Evolutionary conservation across 2,888 invertebrate genomes (phyloP).

Genomic region (Coleophora flavipennella): DNA sequence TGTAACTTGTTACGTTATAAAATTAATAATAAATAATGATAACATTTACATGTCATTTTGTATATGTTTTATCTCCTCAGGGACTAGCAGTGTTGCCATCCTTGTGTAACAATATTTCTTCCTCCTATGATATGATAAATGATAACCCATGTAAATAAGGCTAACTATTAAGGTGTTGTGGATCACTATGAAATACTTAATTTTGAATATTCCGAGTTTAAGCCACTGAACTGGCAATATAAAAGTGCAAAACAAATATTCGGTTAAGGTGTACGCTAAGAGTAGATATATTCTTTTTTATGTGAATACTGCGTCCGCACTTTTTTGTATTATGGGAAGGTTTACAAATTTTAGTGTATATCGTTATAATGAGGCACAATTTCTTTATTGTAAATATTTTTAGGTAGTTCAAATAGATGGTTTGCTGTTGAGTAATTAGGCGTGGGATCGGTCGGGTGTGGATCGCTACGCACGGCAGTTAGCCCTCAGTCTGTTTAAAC

Average conservation of each 20-base stretch:
- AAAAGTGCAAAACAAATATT: constrained; percentile 69
- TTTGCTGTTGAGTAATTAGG: constrained; percentile 45
- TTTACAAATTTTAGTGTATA: constrained; percentile 51
- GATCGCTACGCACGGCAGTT: constrained; percentile 10
- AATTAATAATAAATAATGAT: constrained; percentile 18
- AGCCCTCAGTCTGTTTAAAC: too few relatives aligned
- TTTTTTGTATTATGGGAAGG: constrained; percentile 58
- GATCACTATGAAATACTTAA: constrained; percentile 41
- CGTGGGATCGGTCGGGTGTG: constrained; percentile 26
- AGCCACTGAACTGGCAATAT: constrained; percentile 65
- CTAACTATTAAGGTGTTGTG: too few relatives aligned
- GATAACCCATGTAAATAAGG: constrained; percentile 42
- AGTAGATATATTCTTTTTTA: constrained; percentile 56
- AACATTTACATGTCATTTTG: constrained; percentile 30
- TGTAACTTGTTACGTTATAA: constrained; percentile 37
- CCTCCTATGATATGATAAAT: constrained; percentile 31
- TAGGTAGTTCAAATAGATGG: constrained; percentile 53
- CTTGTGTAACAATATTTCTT: constrained; percentile 57
- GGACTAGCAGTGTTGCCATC: constrained; percentile 22
- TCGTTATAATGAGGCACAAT: constrained; percentile 64
- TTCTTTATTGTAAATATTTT: constrained; percentile 61
- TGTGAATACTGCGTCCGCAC: constrained; percentile 67
- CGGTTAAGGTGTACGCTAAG: constrained; percentile 63
- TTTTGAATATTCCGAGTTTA: constrained; percentile 70
- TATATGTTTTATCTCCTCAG: constrained; percentile 23